Conservation (phyloP, 2,797 vertebrate genomes). For the Epinephelus awoara region DNA sequence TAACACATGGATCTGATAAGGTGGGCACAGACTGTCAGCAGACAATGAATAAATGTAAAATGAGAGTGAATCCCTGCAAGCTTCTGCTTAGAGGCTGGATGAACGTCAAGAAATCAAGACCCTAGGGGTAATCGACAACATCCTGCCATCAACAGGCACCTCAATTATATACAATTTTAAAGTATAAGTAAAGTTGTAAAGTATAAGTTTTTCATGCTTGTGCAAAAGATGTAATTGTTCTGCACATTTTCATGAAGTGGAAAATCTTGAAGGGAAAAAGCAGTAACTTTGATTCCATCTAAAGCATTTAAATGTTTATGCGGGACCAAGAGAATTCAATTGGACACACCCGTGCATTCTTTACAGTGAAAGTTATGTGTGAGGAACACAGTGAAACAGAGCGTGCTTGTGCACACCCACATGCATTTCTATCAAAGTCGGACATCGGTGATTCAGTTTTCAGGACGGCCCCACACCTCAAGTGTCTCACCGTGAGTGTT, state of each 20-base stretch:
- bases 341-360: slow-evolving; percentile 33
- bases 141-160: not conserved
- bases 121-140: not conserved
- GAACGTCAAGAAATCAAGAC: not conserved
- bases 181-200: too few species aligned
- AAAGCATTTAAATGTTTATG: not conserved
- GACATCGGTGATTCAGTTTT: slow-evolving; percentile 5
- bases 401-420: slow-evolving; percentile 17
- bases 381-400: not conserved
- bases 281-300: not conserved
- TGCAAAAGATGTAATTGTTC: not conserved
- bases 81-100: not conserved
- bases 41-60: not conserved
- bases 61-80: not conserved
- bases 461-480: not conserved
- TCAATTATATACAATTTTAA: not conserved
- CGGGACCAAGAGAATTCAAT: not conserved
- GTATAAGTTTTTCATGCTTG: not conserved
- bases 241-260: not conserved
- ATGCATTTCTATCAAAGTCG: not conserved
- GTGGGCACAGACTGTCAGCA: not conserved
- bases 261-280: not conserved
- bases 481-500: not conserved
- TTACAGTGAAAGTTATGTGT: slow-evolving; percentile 1
- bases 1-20: not conserved